phyloP scores from a whole-genome alignment of 2,888 invertebrate species.

The Diplolepis rosae region DNA sequence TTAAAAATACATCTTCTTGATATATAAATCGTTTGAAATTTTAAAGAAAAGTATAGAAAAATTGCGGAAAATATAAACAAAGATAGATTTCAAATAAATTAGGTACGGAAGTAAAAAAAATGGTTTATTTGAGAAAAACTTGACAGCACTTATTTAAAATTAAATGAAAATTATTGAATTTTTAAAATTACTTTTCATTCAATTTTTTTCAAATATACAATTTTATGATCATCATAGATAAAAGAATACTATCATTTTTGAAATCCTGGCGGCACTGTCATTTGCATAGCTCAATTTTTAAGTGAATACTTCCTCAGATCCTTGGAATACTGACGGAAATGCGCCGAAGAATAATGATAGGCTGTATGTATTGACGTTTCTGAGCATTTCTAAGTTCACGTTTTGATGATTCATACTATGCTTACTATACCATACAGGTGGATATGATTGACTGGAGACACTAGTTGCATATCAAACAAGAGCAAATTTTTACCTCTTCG shows the following conservation, averaged over 20 bases:
- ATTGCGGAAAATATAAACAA: no score
- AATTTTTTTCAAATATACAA: not conserved
- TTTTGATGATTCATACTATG: conserved; percentile 16
- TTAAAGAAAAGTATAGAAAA: no score
- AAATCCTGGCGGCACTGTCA: conserved; percentile 1
- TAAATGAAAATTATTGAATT: not conserved
- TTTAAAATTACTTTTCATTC: not conserved
- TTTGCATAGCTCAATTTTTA: not conserved
- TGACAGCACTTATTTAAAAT: not conserved
- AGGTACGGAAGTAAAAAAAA: no score
- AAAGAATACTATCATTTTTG: not conserved
- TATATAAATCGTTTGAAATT: no score
- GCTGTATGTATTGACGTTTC: conserved; percentile 11
- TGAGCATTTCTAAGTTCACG: conserved; percentile 1
- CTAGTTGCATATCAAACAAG: not conserved
- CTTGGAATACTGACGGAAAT: conserved; percentile 24
- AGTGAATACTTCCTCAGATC: conserved; percentile 8
- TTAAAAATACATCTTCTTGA: not conserved
- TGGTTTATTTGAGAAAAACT: not conserved
- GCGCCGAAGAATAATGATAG: conserved; percentile 17
- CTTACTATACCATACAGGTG: conserved; percentile 11
- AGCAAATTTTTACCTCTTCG: no score
- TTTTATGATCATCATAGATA: not conserved
- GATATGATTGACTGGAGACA: conserved; percentile 18
- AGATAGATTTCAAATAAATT: no score